Base-by-base conservation (phyloP, 2,113 vertebrate species). In the Phrynocephalus versicolor region DNA sequence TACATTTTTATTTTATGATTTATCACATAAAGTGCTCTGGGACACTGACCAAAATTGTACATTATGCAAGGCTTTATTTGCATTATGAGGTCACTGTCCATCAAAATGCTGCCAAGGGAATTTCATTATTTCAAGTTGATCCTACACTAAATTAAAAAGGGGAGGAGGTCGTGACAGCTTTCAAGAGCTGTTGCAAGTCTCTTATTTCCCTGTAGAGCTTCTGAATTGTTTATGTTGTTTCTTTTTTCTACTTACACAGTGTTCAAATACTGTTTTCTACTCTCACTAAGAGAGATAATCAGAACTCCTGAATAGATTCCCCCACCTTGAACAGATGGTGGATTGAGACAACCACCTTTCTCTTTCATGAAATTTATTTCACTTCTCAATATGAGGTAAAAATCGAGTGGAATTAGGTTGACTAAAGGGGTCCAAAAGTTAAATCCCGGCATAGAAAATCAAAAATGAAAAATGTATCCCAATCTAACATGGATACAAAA, bases 151-250 rank as follows among this genome's bases (percentile, higher is more conserved):
- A 95, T 87, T 75, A 86, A 86, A 92, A 89, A 64, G 58, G 30
- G 45, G 89, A 23, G 45, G 21, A 21, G 16, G 39, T 10, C 27
- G 58, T 93, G 91, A 93, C 81, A 94, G 91, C 89, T 93, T 88
- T 71, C 67, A 83, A 95, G 69, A 88, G 64, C 79, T 90, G 81
- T 76, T 93, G 90, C 91, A 93, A 90, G 77, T 87, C 82, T 82
- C 85, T 95, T 96, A 96, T 96, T 97, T 95, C 95, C 96, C 91
- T 57, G 89, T 85, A 89, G 89, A 95, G 78, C 81, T 75, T 83
- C 73, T 85, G 35, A 85, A 13, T 86, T 88, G 90, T 89, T 90
- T 87, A 92, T 79, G 87, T n/a, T 79, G 83, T 81, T 75, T 88
- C 45, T 51, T 51, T 51, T 51, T 51, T 51, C 77, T 35, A 92